These are phyloP conservation scores for Darevskia nairensis DNA, from an alignment of 2,797 vertebrate species.

Conservation along the genomic window DNA sequence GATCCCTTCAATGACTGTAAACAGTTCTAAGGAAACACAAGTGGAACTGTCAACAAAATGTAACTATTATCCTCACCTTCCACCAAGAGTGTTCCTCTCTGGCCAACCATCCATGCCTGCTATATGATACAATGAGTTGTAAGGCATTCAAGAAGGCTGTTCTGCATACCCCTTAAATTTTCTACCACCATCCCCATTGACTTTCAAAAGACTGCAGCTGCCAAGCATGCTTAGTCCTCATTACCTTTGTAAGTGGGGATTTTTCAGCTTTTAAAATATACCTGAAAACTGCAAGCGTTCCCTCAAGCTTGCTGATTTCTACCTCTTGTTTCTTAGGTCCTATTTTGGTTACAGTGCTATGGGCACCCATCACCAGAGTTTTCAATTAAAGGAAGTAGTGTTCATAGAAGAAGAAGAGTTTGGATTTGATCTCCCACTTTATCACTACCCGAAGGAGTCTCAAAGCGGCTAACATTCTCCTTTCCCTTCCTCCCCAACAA, in stretches of 20 bases:
- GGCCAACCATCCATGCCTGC: background rate
- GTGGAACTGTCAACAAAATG: background rate
- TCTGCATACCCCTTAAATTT: too few species aligned
- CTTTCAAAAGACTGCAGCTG: too few species aligned
- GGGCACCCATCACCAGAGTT: background rate
- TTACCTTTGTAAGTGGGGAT: too few species aligned
- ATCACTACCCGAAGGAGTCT: too few species aligned
- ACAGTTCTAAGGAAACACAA: too few species aligned
- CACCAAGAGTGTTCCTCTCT: background rate
- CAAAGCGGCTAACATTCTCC: too few species aligned
- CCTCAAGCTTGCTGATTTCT: background rate
- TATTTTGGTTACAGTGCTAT: background rate
- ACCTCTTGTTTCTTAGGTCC: background rate
- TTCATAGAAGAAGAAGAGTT: background rate
- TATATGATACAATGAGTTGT: background rate
- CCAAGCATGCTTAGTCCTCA: background rate
- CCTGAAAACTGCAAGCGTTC: background rate
- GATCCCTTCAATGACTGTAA: background rate
- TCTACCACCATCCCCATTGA: too few species aligned
- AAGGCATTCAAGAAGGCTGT: too few species aligned
- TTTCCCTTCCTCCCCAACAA: too few species aligned
- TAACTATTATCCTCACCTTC: background rate
- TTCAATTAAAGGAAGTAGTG: background rate
- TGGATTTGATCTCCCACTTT: too few species aligned
- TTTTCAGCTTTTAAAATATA: background rate